These are phyloP conservation scores for Dendroctonus valens DNA, from an alignment of 1,140 invertebrate genomes.

Conservation along the genomic window DNA sequence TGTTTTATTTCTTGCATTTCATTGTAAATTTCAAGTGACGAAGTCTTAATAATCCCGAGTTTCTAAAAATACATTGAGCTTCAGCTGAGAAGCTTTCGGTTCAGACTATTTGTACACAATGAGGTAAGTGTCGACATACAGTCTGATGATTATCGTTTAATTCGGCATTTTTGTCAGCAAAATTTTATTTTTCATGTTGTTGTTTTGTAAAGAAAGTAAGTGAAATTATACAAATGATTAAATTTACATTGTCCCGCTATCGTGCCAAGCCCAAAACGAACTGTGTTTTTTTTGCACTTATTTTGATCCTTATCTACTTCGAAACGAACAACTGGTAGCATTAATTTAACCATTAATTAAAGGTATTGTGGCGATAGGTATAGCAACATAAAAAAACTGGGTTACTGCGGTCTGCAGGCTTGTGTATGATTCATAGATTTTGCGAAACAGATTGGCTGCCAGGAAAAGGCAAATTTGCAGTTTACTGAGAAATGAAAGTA, in stretches of 20 bases:
- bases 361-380: conserved; percentile 2
- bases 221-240: not conserved
- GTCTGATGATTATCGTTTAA: not conserved
- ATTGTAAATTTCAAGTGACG: not conserved
- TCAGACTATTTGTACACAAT: not conserved
- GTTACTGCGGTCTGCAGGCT: not conserved
- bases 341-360: conserved; percentile 9
- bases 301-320: conserved; percentile 10
- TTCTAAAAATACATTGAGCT: conserved; percentile 4
- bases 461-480: not conserved
- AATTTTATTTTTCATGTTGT: not conserved
- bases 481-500: not conserved
- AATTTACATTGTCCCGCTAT: not conserved
- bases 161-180: not conserved
- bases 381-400: conserved; percentile 2
- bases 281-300: not conserved
- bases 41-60: not conserved
- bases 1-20: too few species aligned
- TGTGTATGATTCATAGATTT: conserved; percentile 9
- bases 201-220: not conserved
- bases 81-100: not conserved
- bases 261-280: conserved; percentile 1
- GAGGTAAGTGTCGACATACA: not conserved
- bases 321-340: too few species aligned
- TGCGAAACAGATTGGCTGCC: conserved; percentile 7